Conservation (phyloP, 2,888 invertebrate genomes). For the Miltochrista miniata region DNA sequence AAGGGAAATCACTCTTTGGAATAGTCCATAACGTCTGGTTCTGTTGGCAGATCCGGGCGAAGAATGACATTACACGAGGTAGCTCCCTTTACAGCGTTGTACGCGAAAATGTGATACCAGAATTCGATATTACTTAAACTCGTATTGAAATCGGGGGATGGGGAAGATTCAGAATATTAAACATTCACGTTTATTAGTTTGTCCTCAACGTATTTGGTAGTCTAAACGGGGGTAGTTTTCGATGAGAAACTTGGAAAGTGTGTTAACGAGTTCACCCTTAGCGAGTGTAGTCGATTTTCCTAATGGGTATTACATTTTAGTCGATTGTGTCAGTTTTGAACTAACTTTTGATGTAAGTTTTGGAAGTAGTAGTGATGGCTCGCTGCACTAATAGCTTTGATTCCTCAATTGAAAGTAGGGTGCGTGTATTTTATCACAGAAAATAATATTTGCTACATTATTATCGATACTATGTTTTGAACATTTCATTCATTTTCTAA, state of each 20-base stretch:
- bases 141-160: constrained; percentile 67
- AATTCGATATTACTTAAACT: constrained; percentile 62
- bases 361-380: constrained; percentile 41
- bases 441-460: neutral
- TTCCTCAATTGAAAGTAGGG: constrained; percentile 22
- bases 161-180: constrained; percentile 79
- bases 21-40: constrained; percentile 73
- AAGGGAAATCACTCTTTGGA: constrained; percentile 80
- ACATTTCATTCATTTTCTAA: too few species aligned
- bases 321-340: constrained; percentile 56
- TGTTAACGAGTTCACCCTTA: constrained; percentile 72
- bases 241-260: constrained; percentile 75
- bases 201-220: constrained; percentile 78
- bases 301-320: constrained; percentile 69
- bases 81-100: constrained; percentile 51
- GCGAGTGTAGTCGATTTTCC: constrained; percentile 62
- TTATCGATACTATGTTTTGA: neutral
- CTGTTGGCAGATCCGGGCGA: constrained; percentile 34
- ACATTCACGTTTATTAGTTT: constrained; percentile 83
- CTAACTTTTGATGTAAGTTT: constrained; percentile 45
- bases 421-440: constrained; percentile 7
- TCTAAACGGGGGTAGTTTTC: constrained; percentile 76
- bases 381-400: constrained; percentile 39
- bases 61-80: constrained; percentile 44
- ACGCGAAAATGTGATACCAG: constrained; percentile 44